These are phyloP conservation scores for Steinernema carpocapsae DNA, from an alignment of 2,888 invertebrate genomes.

Conservation along the genomic window DNA sequence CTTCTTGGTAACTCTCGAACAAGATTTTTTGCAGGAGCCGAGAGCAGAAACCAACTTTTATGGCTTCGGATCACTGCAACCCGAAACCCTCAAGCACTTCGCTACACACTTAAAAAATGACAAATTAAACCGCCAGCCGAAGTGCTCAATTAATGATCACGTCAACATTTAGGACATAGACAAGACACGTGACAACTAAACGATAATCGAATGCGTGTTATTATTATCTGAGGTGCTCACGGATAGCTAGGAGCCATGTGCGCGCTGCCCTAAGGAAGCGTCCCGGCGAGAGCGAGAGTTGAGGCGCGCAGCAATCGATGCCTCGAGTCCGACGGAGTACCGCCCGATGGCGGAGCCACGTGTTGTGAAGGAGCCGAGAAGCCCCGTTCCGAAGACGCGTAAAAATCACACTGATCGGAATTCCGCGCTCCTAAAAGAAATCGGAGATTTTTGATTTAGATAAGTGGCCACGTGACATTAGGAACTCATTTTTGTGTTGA, in stretches of 20 bases:
- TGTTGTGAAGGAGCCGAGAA: not conserved
- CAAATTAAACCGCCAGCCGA: too few relatives aligned
- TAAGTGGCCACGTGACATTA: slow-evolving; percentile 27
- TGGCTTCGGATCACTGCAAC: not conserved
- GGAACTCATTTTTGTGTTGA: slow-evolving; percentile 23
- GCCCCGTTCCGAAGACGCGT: not conserved
- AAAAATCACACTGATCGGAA: slow-evolving; percentile 5
- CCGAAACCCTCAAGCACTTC: not conserved
- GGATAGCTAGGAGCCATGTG: too few relatives aligned
- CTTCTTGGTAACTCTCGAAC: not conserved
- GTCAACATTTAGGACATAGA: not conserved
- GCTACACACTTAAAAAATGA: not conserved
- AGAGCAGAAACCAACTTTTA: slow-evolving; percentile 32
- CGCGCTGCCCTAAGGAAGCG: not conserved
- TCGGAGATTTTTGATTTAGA: slow-evolving; percentile 25
- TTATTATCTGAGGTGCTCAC: not conserved
- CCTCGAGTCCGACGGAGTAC: not conserved
- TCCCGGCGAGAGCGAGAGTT: not conserved
- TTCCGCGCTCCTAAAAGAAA: not conserved
- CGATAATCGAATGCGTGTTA: not conserved
- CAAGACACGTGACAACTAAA: slow-evolving; percentile 2
- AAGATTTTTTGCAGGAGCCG: slow-evolving; percentile 19
- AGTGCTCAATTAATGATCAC: not conserved
- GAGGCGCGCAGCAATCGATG: not conserved
- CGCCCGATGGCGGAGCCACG: slow-evolving; percentile 3